Evolutionary conservation across 2,113 vertebrate species (phyloP), one percentile per base, ranked within the genome.

Genomic region (Pseudopodoces humilis): DNA sequence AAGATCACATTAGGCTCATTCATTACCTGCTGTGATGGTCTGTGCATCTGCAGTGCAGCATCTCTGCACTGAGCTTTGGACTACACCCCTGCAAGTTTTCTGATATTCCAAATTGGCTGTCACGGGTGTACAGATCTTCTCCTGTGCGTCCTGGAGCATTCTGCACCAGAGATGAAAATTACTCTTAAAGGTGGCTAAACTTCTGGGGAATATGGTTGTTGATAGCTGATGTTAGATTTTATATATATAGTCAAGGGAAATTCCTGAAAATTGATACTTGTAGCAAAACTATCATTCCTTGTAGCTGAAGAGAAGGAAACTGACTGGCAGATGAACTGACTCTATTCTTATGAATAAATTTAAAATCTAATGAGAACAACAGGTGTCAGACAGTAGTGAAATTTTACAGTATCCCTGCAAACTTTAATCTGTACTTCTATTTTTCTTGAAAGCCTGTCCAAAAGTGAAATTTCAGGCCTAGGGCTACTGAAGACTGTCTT

Each of bases 401-500:
- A 76, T 90, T 88, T 94, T 65, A 50, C 30, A 62, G 23, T 56
- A 60, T 20, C 21, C 35, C 63, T 27, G 59, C 65, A 59, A 39
- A 64, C 86, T 90, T 96, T 86, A 78, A 86, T 96, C 64, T 74
- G 65, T 33, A 35, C 24, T 88, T 92, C 87, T 90, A 58, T 91
- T 91, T 94, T 89, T 91, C 82, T 95, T 91, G 78, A 52, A 94
- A 97, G 84, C 81, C 77, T 74, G 74, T 92, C 74, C 86, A 88
- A 95, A 95, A 95, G 37, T 59, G 20, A 92, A 95, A 95, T 95
- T 93, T 93, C 85, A 95, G 92, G 59, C 94, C 91, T 64, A 72
- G 76, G 92, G 75, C 80, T 95, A 59, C n/a, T 82, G 87, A 95
- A 86, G 92, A 97, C 71, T 33, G 25, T 88, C 95, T 97, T 97